Base-by-base conservation (phyloP, 2,113 vertebrate genomes). In the Sterrhoptilus dennistouni region DNA sequence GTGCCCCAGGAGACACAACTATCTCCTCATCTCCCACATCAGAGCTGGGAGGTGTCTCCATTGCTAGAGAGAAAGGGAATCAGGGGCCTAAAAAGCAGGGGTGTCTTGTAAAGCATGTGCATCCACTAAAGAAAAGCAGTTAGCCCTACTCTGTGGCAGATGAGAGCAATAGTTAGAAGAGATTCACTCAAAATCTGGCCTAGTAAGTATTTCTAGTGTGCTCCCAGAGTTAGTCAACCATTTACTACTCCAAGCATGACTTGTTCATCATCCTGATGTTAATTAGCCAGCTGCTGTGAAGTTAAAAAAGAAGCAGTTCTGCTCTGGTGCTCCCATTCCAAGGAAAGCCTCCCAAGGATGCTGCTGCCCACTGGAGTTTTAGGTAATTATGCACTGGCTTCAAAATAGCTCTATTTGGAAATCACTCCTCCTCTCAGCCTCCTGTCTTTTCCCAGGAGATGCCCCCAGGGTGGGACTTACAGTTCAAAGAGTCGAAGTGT, bases 401-500 rank as follows among this genome's bases (percentile, higher is more conserved):
- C 81, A 75, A 74, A 94, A 87, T 9, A 87, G 52, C 70, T 95
- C 42, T 93, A 27, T 95, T 76, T 69, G 52, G 71, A 93, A 84
- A 78, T 19, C 0, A 0, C 57, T 94, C 33, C 71, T 83, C 52
- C 57, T 44, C 47, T 94, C 56, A 75, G 14, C 59, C 83, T 91
- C 69, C 85, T 74, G 64, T 70, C 47, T 88, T 57, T 54, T 91
- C 83, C 65, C 87, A 92, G 70, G 54, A 87, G 23, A 27, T 19
- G 52, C 9, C 65, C 93, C 89, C 74, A 29, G 77, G 74, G 76
- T 71, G 54, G 45, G 95, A 99, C 99, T 99, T 98, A 99, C 99
- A 99, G 97, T 98, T 99, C 99, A 61, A 97, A 97, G 96, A 99
- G 98, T 96, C 99, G 98, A 96, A 99, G 98, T 17, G 99, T 99